Base-by-base conservation (phyloP, 1,140 invertebrate species). In the Planococcus citri region DNA sequence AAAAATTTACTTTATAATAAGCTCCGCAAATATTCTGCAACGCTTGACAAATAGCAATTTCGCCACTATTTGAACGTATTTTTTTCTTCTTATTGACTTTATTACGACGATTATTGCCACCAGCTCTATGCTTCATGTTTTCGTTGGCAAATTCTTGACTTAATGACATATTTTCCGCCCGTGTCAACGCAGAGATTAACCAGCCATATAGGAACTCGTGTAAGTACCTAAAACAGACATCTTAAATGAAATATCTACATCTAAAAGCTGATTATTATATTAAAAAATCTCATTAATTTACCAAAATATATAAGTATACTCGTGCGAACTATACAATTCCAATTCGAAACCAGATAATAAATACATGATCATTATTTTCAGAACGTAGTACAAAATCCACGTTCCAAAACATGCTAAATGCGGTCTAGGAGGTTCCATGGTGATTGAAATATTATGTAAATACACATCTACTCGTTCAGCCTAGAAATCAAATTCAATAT, bases 231-330 rank as follows among this genome's bases (percentile, higher is more conserved):
- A 9, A 72, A 72, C n/a, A 12, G 25, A 17, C n/a, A n/a, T n/a
- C 51, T 27, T 25, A 24, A 60, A 2, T 64, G 9, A 10, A 10
- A 41, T 10, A 41, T n/a, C n/a, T 12, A 27, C 10, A 68, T 14
- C 22, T 10, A 17, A 9, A 14, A 64, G n/a, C n/a, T n/a, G n/a
- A n/a, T n/a, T n/a, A n/a, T n/a, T n/a, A 22, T 69, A 37, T 38
- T n/a, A 21, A 20, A 1, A 57, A 58, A 58, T 41, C n/a, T 41
- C 38, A 58, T 33, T 6, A 33, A 33, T 33, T 22, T 78, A 88
- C 93, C 93, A 95, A 81, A 88, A 96, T 72, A 96, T 89, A 76
- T 95, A 98, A 75, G 95, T 88, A 79, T 93, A 97, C 81, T 98
- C 95, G 77, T 97, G 94, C n/a, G 89, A 86, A 57, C 92, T 92